A percentile compares a stretch with the other conserved stretches of the same genome.
phyloP scores from a whole-genome alignment of 1,140 invertebrate species.

The Hylyphantes graminicola region DNA sequence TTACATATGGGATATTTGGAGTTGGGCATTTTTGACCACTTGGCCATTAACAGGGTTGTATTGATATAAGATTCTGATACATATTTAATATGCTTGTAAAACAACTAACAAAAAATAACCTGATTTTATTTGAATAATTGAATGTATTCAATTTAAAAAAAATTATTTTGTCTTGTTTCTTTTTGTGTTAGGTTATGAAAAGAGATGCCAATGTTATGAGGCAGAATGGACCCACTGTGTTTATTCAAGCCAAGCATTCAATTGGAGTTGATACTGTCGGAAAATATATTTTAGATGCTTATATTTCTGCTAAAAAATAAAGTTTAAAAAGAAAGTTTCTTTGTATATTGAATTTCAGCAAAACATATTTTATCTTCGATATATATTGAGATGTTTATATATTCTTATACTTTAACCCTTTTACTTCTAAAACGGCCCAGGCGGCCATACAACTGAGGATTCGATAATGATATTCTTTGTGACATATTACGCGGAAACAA shows the following conservation, averaged over 20 bases:
- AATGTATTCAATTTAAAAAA: neutral
- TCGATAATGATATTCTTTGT: no score
- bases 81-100: no score
- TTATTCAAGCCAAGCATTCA: constrained; percentile 67
- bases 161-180: neutral
- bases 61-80: no score
- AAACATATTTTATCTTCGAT: neutral
- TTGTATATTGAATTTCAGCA: neutral
- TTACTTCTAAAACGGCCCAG: no score
- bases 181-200: constrained; percentile 65
- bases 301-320: neutral
- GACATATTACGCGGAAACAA: no score
- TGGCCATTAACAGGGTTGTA: no score
- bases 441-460: no score
- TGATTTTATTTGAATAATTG: no score
- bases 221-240: constrained; percentile 67
- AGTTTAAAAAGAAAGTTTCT: neutral
- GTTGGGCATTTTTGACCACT: no score
- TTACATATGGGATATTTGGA: no score
- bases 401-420: no score
- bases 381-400: neutral
- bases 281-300: constrained; percentile 57
- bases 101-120: no score
- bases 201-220: constrained; percentile 67
- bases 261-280: constrained; percentile 66